phyloP scores from a whole-genome alignment of 2,888 invertebrate genomes.

The Melieria picta region DNA sequence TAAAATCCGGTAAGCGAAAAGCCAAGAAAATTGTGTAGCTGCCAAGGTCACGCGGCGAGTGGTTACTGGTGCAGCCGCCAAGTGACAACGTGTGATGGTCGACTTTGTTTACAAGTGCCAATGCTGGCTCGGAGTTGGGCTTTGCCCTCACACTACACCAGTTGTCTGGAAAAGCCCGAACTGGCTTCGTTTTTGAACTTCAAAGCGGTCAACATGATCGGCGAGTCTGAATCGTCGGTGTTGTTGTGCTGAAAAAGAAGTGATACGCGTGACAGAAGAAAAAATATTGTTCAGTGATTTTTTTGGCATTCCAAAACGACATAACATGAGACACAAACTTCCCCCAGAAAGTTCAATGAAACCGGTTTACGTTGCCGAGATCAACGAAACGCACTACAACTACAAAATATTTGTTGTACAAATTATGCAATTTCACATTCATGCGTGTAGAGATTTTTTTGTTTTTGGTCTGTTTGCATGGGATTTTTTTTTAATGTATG shows the following conservation, averaged over 20 bases:
- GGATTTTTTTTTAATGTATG: no score
- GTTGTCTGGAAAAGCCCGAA: conserved; percentile 1
- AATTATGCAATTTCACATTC: conserved; percentile 19
- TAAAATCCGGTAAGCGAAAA: no score
- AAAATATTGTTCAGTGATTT: conserved; percentile 8
- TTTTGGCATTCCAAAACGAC: conserved; percentile 6
- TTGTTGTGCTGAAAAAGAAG: conserved; percentile 5
- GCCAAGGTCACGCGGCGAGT: no score
- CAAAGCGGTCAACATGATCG: background rate
- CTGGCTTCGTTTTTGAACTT: conserved; percentile 21
- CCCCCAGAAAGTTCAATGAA: conserved; percentile 49
- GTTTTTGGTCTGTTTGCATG: background rate
- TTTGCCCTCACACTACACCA: background rate
- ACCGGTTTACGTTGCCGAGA: conserved; percentile 43
- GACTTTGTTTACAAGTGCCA: background rate
- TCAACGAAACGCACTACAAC: conserved; percentile 12
- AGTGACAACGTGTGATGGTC: background rate
- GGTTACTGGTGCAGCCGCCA: no score
- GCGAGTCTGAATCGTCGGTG: no score
- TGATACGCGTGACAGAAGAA: conserved; percentile 15
- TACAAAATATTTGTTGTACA: background rate
- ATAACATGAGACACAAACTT: background rate
- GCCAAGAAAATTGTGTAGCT: no score
- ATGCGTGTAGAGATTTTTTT: background rate
- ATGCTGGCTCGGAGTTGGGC: background rate